Percentiles rank a stretch among this genome's conserved stretches.
These are phyloP conservation scores for Sebastes glaucus DNA, from an alignment of 2,797 vertebrate genomes.

Conservation along the genomic window DNA sequence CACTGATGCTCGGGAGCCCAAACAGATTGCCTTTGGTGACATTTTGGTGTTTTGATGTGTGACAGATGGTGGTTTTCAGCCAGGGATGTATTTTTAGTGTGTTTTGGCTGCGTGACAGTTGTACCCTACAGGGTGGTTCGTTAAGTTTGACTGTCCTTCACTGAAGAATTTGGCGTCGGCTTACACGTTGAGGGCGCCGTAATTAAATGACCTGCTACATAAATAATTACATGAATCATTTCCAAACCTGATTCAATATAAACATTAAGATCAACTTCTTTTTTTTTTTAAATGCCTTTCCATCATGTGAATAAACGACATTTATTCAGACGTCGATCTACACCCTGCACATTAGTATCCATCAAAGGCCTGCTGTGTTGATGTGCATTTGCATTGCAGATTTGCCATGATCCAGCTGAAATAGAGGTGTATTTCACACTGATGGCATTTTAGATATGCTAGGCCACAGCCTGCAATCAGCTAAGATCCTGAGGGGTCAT, in stretches of 20 bases:
- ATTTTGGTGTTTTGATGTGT: constrained; percentile 56
- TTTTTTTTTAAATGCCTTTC: neutral
- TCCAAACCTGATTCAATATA: neutral
- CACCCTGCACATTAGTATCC: neutral
- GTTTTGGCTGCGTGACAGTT: constrained; percentile 30
- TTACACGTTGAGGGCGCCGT: neutral
- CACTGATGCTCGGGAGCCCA: constrained; percentile 21
- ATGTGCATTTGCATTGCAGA: neutral
- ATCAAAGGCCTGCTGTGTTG: neutral
- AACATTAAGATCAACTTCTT: neutral
- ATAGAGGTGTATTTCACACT: neutral
- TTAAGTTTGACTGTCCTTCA: constrained; percentile 8
- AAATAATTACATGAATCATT: neutral
- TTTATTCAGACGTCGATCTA: neutral
- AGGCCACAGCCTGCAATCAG: constrained; percentile 10
- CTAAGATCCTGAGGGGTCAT: neutral
- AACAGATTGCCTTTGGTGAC: constrained; percentile 46
- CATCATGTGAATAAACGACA: neutral
- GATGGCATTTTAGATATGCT: constrained; percentile 5
- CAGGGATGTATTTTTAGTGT: constrained; percentile 31
- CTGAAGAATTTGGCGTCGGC: neutral
- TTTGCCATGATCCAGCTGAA: neutral
- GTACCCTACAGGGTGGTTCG: neutral
- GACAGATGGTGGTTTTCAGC: constrained; percentile 56
- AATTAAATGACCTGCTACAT: neutral